Conservation (phyloP, 92 coral and sea anemone species). For the Epizoanthus rinbou region DNA sequence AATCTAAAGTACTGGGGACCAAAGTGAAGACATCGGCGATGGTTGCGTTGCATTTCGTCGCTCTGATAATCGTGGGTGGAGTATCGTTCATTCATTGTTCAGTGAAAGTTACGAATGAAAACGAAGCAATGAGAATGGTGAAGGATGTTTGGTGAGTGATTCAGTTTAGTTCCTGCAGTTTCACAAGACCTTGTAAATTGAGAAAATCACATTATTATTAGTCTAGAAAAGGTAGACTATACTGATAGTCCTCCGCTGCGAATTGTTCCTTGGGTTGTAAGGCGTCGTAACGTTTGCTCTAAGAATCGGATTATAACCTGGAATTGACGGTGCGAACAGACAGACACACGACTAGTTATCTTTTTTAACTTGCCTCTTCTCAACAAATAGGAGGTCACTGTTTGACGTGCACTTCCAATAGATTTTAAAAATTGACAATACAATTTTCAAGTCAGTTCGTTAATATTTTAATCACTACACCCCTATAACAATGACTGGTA, state of each 20-base stretch:
- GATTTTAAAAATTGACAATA: too few relatives aligned
- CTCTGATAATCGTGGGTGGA: neutral
- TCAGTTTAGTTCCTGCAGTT: neutral
- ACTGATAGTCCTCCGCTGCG: too few relatives aligned
- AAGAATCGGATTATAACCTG: too few relatives aligned
- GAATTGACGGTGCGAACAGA: too few relatives aligned
- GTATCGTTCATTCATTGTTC: neutral
- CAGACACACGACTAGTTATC: too few relatives aligned
- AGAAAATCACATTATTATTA: neutral
- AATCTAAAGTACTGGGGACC: neutral
- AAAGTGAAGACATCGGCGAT: neutral
- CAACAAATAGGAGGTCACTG: too few relatives aligned
- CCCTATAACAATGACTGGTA: conserved; percentile 16
- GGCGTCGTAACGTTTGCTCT: too few relatives aligned
- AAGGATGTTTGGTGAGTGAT: conserved; percentile 29
- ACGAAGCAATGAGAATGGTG: conserved; percentile 33
- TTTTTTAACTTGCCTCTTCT: too few relatives aligned
- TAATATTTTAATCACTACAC: neutral
- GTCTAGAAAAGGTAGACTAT: neutral
- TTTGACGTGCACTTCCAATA: too few relatives aligned
- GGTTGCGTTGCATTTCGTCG: neutral
- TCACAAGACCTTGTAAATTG: neutral
- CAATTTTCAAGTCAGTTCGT: conserved; percentile 1
- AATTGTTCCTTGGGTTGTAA: too few relatives aligned
- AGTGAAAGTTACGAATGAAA: conserved; percentile 31